Conservation (phyloP, 2,888 invertebrate genomes). For the Tetranychus truncatus region DNA sequence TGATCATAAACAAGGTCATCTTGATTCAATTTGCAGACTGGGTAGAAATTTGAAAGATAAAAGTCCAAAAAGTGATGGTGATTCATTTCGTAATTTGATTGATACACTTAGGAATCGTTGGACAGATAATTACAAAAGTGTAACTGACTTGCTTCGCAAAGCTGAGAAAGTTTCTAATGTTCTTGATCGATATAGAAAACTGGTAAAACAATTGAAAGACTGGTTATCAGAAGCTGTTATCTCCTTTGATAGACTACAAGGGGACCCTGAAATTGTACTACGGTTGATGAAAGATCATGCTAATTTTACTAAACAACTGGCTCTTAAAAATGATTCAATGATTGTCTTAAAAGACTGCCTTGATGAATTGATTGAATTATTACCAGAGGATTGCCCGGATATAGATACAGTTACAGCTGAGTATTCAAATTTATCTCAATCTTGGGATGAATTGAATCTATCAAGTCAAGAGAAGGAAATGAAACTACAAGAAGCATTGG, state of each 20-base stretch:
- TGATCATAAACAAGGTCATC: not conserved
- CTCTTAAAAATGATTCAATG: not conserved
- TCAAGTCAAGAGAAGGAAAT: not conserved
- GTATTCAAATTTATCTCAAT: constrained; percentile 43
- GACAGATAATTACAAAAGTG: not conserved
- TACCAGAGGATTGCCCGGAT: constrained; percentile 31
- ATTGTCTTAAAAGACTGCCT: not conserved
- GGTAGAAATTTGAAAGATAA: constrained; percentile 7
- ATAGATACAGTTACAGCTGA: not conserved
- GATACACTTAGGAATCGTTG: constrained; percentile 6
- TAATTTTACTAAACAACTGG: not conserved
- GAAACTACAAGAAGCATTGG: not conserved
- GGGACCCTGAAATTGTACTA: not conserved
- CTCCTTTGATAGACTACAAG: not conserved
- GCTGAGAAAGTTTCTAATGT: not conserved
- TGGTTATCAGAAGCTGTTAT: not conserved
- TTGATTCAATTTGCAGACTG: not conserved
- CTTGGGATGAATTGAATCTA: not conserved
- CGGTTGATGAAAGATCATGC: not conserved
- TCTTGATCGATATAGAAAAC: not conserved
- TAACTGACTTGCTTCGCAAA: not conserved
- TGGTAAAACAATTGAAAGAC: not conserved
- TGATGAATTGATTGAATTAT: constrained; percentile 27
- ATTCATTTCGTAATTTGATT: not conserved
- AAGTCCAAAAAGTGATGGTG: constrained; percentile 1